These are phyloP conservation scores for Gnatocerus cornutus DNA, from an alignment of 2,888 invertebrate genomes.

Conservation along the genomic window DNA sequence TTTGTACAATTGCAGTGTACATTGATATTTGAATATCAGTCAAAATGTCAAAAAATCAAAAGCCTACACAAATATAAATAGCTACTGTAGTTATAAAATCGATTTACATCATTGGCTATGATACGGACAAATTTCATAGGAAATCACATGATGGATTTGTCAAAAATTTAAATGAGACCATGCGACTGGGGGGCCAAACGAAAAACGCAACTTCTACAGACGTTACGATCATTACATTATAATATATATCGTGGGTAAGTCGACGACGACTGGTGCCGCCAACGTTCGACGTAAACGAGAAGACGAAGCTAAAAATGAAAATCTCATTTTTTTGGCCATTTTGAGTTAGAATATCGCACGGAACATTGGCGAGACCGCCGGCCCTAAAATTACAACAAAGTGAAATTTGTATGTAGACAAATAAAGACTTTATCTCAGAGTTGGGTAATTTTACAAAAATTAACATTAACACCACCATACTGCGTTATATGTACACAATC, in stretches of 20 bases:
- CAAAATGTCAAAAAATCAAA: slow-evolving; percentile 61
- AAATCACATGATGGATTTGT: slow-evolving; percentile 28
- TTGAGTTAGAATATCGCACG: slow-evolving; percentile 23
- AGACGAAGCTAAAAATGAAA: slow-evolving; percentile 41
- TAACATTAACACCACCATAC: slow-evolving; percentile 64
- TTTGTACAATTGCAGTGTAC: slow-evolving; percentile 65
- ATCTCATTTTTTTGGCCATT: slow-evolving; percentile 36
- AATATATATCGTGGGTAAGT: slow-evolving; percentile 62
- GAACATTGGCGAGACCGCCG: slow-evolving; percentile 33
- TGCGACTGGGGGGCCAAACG: slow-evolving; percentile 35
- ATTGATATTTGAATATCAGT: slow-evolving; percentile 62
- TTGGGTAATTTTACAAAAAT: slow-evolving; percentile 61
- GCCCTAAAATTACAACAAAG: slow-evolving; percentile 56
- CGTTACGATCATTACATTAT: slow-evolving; percentile 66
- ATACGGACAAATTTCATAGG: slow-evolving; percentile 39
- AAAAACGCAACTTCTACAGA: slow-evolving; percentile 59
- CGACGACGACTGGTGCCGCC: slow-evolving; percentile 46
- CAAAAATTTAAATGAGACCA: slow-evolving; percentile 23
- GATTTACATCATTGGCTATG: slow-evolving; percentile 52
- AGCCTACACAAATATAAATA: slow-evolving; percentile 60
- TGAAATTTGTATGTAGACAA: slow-evolving; percentile 58
- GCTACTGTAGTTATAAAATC: slow-evolving; percentile 56
- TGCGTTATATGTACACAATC: slow-evolving; percentile 63
- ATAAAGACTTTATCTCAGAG: slow-evolving; percentile 56
- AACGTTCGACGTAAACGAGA: slow-evolving; percentile 53